Base-by-base conservation (phyloP, 2,888 invertebrate species). In the Zelleria hepariella region DNA sequence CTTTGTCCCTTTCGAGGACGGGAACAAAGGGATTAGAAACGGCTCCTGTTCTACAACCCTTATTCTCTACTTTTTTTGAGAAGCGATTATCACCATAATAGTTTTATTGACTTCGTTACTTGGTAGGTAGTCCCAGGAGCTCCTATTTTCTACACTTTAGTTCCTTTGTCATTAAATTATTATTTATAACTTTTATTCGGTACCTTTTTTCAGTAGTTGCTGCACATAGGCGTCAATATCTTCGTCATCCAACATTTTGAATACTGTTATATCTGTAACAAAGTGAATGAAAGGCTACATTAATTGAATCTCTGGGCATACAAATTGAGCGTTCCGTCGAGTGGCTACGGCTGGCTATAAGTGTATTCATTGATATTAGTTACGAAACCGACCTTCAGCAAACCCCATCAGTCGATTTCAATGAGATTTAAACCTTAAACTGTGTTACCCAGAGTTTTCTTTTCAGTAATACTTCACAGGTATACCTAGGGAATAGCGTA, bases 171-270 rank as follows among this genome's bases (percentile, higher is more conserved):
- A 20, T 51, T 10, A 3, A 49, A 21, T 51, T 7, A 20, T 1
- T 8, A 7, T 23, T 21, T 51, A 23, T 51, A 21, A 10, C 5
- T 5, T 18, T 20, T n/a, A 5, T 51, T 51, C 15, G 23, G 18
- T 21, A 75, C 74, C 74, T 69, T 69, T 70, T 60, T 66, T 67
- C 48, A 73, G 63, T 61, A 74, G 65, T 57, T 65, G 69, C 64
- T 66, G 66, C 61, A 72, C 68, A 54, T 71, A 69, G 58, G 65
- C 66, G 58, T 71, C 65, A 58, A 75, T 67, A 58, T 69, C 70
- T 55, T 69, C 70, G 59, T 70, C 70, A 24, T 68, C 72, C 61
- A 68, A 68, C 75, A 76, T 75, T 56, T 57, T 63, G 66, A 65
- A 61, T 59, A 65, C 20, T 49, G 15, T 24, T 18, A 57, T 58